Percentiles rank a stretch among this genome's conserved stretches.
These are phyloP conservation scores for Silurus meridionalis DNA, from an alignment of 2,113 vertebrate species.

Conservation along the genomic window DNA sequence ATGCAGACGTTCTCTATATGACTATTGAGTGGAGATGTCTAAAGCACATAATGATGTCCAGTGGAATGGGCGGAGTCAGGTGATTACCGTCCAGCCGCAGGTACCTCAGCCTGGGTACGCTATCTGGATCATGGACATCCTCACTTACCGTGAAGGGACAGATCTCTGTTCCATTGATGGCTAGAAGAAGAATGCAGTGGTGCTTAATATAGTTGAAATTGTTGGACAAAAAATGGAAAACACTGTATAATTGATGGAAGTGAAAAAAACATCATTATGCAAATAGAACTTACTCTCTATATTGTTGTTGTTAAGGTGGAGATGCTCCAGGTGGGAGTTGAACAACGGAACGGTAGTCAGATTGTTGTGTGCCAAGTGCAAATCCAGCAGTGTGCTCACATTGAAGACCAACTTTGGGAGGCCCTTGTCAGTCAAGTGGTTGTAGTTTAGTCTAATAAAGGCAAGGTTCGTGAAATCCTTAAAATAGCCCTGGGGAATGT, in stretches of 20 bases:
- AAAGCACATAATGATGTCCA: conserved; percentile 97
- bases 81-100: conserved; percentile 93
- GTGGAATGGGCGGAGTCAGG: conserved; percentile 85
- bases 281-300: conserved; percentile 84
- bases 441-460: conserved; percentile 92
- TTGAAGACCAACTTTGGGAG: conserved; percentile 90
- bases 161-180: conserved; percentile 89
- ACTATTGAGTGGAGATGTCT: conserved; percentile 88
- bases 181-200: conserved; percentile 63
- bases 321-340: conserved; percentile 85
- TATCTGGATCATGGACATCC: conserved; percentile 65
- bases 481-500: conserved; percentile 90
- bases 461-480: conserved; percentile 83
- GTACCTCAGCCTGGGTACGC: conserved; percentile 84
- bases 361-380: conserved; percentile 93
- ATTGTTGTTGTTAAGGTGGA: conserved; percentile 93
- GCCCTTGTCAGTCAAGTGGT: conserved; percentile 88
- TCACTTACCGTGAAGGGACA: conserved; percentile 75
- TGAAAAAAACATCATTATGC: neutral
- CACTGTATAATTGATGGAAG: neutral
- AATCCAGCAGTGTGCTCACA: conserved; percentile 86
- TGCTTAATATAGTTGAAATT: neutral
- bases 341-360: conserved; percentile 83
- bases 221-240: neutral
- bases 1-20: conserved; percentile 71